A percentile compares a stretch with the other conserved stretches of the same genome.
Evolutionary conservation across 2,888 invertebrate genomes (phyloP).

Genomic region (Rosalia funebris): DNA sequence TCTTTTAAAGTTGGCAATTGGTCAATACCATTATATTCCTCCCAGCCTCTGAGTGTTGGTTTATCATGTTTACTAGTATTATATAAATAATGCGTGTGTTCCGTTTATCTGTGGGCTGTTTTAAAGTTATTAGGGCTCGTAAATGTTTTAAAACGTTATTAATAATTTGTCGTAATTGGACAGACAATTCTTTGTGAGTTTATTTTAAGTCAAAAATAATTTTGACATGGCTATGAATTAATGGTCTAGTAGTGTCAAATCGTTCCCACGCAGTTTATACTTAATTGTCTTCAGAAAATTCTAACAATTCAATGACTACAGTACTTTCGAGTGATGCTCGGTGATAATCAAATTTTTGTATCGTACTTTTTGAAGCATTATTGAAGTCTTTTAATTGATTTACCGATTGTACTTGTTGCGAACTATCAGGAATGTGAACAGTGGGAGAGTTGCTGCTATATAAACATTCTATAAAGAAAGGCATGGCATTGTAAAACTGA

Average conservation of each 20-base stretch:
- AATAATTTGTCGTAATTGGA: constrained; percentile 6
- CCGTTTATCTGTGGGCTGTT: constrained; percentile 28
- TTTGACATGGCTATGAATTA: constrained; percentile 30
- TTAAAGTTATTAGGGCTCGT: constrained; percentile 21
- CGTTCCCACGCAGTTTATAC: not conserved
- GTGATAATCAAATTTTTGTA: not conserved
- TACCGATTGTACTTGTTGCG: not conserved
- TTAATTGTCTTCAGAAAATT: not conserved
- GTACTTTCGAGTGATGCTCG: not conserved
- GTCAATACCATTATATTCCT: constrained; percentile 13
- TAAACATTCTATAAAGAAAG: too few relatives aligned
- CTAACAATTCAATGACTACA: not conserved
- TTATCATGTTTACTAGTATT: constrained; percentile 23
- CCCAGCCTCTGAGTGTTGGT: constrained; percentile 28
- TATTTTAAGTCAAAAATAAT: constrained; percentile 20
- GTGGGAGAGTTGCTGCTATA: too few relatives aligned
- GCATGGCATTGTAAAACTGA: not conserved
- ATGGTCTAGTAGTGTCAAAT: constrained; percentile 22
- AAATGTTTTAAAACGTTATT: constrained; percentile 27
- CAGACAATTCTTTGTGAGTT: constrained; percentile 4
- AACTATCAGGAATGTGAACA: too few relatives aligned
- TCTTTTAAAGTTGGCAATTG: not conserved
- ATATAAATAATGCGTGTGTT: constrained; percentile 31
- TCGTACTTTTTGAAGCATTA: not conserved
- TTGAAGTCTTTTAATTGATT: not conserved